These are phyloP conservation scores for Dastarcus helophoroides DNA, from an alignment of 2,888 invertebrate genomes.

Conservation along the genomic window DNA sequence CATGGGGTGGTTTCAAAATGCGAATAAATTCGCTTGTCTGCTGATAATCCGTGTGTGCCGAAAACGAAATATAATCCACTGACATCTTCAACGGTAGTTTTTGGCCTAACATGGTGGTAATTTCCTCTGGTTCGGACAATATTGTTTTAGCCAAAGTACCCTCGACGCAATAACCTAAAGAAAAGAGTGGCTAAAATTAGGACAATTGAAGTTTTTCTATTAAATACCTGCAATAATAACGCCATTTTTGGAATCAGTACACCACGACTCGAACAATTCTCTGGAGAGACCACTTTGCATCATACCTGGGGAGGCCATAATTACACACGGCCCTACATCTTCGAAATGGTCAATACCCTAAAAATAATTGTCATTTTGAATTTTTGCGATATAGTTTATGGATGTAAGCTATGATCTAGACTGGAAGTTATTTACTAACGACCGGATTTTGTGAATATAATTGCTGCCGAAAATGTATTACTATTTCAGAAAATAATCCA, in stretches of 20 bases:
- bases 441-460: too few relatives aligned
- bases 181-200: conserved; percentile 8
- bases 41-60: conserved; percentile 96
- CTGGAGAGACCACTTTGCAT: conserved; percentile 97
- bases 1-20: conserved; percentile 87
- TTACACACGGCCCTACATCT: conserved; percentile 98
- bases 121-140: conserved; percentile 95
- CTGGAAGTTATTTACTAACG: too few relatives aligned
- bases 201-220: conserved; percentile 2
- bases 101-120: conserved; percentile 89
- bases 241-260: conserved; percentile 95
- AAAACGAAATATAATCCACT: conserved; percentile 98
- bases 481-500: too few relatives aligned
- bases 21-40: conserved; percentile 97
- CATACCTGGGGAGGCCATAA: conserved; percentile 99
- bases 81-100: conserved; percentile 94
- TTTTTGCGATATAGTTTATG: neutral
- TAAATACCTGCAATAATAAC: conserved; percentile 84
- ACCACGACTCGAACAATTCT: conserved; percentile 98
- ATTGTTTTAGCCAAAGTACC: conserved; percentile 88
- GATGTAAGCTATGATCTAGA: too few relatives aligned
- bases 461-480: too few relatives aligned
- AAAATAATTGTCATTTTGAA: conserved; percentile 9
- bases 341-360: conserved; percentile 98
- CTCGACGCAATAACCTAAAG: conserved; percentile 71